These are phyloP conservation scores for Synaphobranchus kaupii DNA, from an alignment of 2,797 vertebrate genomes.

Conservation along the genomic window DNA sequence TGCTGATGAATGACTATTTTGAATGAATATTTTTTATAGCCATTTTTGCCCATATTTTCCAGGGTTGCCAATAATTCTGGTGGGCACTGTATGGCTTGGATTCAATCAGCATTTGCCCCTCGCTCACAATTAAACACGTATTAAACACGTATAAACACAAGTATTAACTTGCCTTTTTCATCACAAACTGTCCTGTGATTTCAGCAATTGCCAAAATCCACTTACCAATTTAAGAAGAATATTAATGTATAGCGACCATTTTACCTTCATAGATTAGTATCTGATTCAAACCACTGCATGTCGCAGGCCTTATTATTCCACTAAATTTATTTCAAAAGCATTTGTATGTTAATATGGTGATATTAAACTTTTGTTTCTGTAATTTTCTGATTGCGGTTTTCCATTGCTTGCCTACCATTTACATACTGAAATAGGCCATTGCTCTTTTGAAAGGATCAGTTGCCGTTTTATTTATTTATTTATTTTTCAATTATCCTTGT, in stretches of 20 bases:
- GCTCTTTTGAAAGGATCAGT: slow-evolving; percentile 2
- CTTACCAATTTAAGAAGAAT: neutral
- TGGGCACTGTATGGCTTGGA: neutral
- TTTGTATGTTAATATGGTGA: neutral
- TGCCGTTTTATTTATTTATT: neutral
- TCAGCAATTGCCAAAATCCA: neutral
- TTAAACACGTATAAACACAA: no score
- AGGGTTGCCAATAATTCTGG: no score
- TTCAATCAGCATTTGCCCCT: neutral
- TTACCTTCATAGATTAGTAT: neutral
- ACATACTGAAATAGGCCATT: slow-evolving; percentile 5
- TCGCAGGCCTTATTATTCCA: neutral
- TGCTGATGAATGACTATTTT: no score
- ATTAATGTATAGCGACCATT: neutral
- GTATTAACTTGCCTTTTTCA: no score
- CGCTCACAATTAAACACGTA: neutral
- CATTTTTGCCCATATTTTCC: no score
- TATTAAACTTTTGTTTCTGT: neutral
- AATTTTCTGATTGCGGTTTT: neutral
- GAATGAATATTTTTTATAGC: no score
- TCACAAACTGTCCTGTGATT: neutral
- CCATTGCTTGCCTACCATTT: neutral
- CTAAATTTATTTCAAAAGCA: neutral
- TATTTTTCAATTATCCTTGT: neutral
- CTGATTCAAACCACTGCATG: neutral